phyloP scores from a whole-genome alignment of 2,888 invertebrate genomes.

The Cryptus viduatorius region DNA sequence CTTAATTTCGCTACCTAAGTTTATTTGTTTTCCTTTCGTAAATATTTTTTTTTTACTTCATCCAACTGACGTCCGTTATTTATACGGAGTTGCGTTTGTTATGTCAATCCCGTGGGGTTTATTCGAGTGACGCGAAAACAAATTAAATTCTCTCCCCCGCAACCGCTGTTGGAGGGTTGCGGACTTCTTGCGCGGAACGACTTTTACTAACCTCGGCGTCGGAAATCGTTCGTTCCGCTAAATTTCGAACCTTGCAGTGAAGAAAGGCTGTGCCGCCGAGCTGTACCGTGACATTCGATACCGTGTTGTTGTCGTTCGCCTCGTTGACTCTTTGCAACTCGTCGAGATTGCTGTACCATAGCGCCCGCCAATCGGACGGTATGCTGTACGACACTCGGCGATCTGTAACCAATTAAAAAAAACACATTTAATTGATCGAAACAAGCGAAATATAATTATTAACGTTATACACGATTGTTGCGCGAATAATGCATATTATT shows the following conservation, averaged over 20 bases:
- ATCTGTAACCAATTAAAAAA: slow-evolving; percentile 72
- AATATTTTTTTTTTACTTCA: not conserved
- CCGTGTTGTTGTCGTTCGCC: slow-evolving; percentile 90
- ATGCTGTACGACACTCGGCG: slow-evolving; percentile 83
- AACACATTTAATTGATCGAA: too few relatives aligned
- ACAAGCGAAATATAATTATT: too few relatives aligned
- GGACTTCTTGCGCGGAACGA: not conserved
- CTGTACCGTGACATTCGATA: slow-evolving; percentile 91
- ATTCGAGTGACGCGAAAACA: not conserved
- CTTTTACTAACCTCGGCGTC: slow-evolving; percentile 81
- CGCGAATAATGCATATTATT: too few relatives aligned
- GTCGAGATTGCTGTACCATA: slow-evolving; percentile 84
- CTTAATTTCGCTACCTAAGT: too few relatives aligned
- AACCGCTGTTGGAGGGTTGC: too few relatives aligned
- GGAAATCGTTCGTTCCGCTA: slow-evolving; percentile 90
- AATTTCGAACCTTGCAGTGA: slow-evolving; percentile 92
- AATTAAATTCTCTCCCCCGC: not conserved
- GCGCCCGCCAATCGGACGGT: slow-evolving; percentile 83
- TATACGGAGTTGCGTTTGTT: not conserved
- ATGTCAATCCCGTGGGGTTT: not conserved
- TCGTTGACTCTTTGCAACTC: slow-evolving; percentile 84
- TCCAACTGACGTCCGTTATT: not conserved
- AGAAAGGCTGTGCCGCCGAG: slow-evolving; percentile 92
- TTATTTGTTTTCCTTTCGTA: too few relatives aligned
- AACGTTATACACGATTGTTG: too few relatives aligned